phyloP scores from a whole-genome alignment of 2,888 invertebrate species.

The Hemicrepidius hirtus region DNA sequence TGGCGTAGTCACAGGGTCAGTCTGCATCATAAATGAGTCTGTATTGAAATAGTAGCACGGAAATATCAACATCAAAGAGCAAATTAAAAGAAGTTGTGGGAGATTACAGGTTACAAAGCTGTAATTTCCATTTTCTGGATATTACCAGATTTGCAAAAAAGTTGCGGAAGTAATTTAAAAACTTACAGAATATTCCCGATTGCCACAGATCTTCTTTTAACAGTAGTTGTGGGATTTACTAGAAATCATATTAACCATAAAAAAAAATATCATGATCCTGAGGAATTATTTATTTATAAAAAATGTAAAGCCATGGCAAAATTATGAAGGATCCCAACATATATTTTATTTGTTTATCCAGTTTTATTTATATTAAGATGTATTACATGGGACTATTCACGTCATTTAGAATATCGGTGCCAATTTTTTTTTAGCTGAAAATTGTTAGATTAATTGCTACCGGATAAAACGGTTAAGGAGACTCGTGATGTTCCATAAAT shows the following conservation, averaged over 20 bases:
- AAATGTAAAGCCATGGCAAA: no score
- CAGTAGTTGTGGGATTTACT: no score
- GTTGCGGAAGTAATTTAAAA: no score
- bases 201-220: no score
- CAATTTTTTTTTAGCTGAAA: not conserved
- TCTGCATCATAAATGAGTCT: constrained; percentile 27
- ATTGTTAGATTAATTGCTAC: not conserved
- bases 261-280: no score
- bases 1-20: constrained; percentile 44
- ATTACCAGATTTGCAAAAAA: no score
- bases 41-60: constrained; percentile 20
- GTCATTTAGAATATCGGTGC: not conserved
- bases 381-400: not conserved
- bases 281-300: no score
- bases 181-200: no score
- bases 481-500: not conserved
- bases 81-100: not conserved
- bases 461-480: not conserved
- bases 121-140: not conserved
- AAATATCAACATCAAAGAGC: not conserved
- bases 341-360: no score
- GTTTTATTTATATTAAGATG: not conserved
- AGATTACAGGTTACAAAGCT: not conserved
- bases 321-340: no score
- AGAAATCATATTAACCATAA: no score